A percentile compares a stretch with the other conserved stretches of the same genome.
Conservation (phyloP, 2,888 invertebrate genomes). For the Pherbina coryleti region DNA sequence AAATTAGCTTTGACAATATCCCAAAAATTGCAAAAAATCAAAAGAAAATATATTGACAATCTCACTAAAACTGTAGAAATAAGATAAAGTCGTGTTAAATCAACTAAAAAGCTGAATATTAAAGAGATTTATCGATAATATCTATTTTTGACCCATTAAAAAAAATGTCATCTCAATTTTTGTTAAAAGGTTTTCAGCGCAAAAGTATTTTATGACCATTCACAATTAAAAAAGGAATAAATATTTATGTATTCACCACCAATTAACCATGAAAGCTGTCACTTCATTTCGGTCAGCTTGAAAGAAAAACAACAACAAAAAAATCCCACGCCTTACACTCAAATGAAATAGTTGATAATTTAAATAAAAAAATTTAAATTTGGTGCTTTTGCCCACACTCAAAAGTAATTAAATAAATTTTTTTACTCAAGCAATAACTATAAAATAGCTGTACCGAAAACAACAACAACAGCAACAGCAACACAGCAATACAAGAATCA, state of each 20-base stretch:
- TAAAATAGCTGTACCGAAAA: too few relatives aligned
- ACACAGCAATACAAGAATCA: not conserved
- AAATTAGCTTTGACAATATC: too few relatives aligned
- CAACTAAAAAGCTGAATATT: too few relatives aligned
- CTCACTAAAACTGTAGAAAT: too few relatives aligned
- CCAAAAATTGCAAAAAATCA: too few relatives aligned
- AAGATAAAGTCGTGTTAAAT: too few relatives aligned
- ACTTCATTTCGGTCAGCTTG: too few relatives aligned
- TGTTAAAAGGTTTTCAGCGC: not conserved
- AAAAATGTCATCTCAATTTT: not conserved
- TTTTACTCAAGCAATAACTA: too few relatives aligned
- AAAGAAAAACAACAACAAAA: not conserved
- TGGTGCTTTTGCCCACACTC: not conserved
- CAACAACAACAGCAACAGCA: not conserved
- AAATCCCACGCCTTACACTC: not conserved
- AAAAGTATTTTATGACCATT: too few relatives aligned
- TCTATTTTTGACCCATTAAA: not conserved
- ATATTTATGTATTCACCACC: not conserved
- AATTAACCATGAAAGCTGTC: not conserved
- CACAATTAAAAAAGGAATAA: not conserved
- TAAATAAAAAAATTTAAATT: not conserved
- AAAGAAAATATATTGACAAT: too few relatives aligned
- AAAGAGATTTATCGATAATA: not conserved
- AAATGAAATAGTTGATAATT: not conserved
- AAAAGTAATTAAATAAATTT: too few relatives aligned